Base-by-base conservation (phyloP, 2,888 invertebrate genomes). In the Lasioglossum pauxillum region DNA sequence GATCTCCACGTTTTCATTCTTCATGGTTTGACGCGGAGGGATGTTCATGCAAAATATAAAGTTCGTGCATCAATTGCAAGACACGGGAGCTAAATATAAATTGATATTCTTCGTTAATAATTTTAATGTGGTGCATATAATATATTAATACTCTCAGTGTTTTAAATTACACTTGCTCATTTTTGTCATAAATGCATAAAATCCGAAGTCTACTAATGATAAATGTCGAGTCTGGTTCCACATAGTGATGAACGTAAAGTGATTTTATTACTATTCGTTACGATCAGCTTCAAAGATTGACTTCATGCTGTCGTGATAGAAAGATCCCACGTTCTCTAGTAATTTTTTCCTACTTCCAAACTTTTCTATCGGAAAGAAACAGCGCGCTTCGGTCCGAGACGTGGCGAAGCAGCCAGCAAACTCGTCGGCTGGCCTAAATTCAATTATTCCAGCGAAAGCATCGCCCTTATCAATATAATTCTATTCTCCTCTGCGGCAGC, bases 381-480 rank as follows among this genome's bases (percentile, higher is more conserved):
- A 12, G 10, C 57, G 27, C 5, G 14, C 7, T 2, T 5, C 27
- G 60, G 16, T 16, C 27, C 0, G 27, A 16, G 27, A 31, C 27
- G 60, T 7, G 60, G 27, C 27, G 27, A 64, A 27, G 27, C 60
- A 14, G 10, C 16, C 60, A 16, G 27, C 27, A 64, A 64, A 64
- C 60, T 64, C 60, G 14, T 31, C 60, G 60, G 16, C 60, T 64
- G 27, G 60, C 60, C 60, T 64, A 27, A 64, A 64, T 64, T 64
- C 27, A 64, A 64, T 64, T 85, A 85, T 44, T 35, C 60, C 76
- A 19, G 49, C 27, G 38, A 75, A 83, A 78, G 83, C 78, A 53
- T 44, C 72, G 75, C 16, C 46, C 84, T 85, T 85, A 85, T 85
- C 84, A 38, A 85, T 84, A 79, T 85, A 84, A 85, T 85, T 79